Evolutionary conservation across 2,888 invertebrate species (phyloP), one percentile per base, ranked within the genome.

Genomic region (Drosophila peninsularis): DNA sequence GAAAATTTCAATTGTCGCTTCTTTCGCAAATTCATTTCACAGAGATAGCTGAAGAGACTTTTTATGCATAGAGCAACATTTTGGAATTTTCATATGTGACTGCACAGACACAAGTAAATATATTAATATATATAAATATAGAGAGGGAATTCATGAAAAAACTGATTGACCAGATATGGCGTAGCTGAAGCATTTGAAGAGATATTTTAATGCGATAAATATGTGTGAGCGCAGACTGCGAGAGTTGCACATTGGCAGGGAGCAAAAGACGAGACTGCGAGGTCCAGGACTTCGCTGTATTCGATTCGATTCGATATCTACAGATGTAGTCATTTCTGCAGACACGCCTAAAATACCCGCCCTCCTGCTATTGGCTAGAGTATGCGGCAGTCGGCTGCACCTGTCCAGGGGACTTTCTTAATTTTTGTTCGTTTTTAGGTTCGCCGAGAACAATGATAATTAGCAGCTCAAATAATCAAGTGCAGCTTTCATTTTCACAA

Each of bases 401-500:
- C 24, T 52, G 52, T 36, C n/a, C 0, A 9, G 5, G n/a, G 10
- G n/a, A 37, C n/a, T 37, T 36, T 37, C 9, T 24, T 37, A 17
- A 24, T 52, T 27, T 37, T 37, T 52, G 24, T 17, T 50, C 21
- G 10, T 36, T 63, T 62, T 52, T 53, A 52, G 55, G 21, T 37
- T 44, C 27, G 60, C 34, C 49, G 42, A 58, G 71, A 78, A 80
- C 80, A 80, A 74, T 80, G 81, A 72, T 84, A 81, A 81, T 81
- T 81, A 81, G 84, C 80, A 84, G 75, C 62, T 78, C 75, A 84
- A 81, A 81, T 81, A 81, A 84, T 84, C 79, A 84, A 84, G 82
- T 81, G 84, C 84, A 81, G 84, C 84, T 84, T 78, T 81, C 75
- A 84, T 78, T 81, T 80, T 66, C 78, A 83, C 83, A 80, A 80